Percentiles rank a stretch among this genome's conserved stretches.
phyloP scores from a whole-genome alignment of 2,888 invertebrate species.

The Therioaphis trifolii region DNA sequence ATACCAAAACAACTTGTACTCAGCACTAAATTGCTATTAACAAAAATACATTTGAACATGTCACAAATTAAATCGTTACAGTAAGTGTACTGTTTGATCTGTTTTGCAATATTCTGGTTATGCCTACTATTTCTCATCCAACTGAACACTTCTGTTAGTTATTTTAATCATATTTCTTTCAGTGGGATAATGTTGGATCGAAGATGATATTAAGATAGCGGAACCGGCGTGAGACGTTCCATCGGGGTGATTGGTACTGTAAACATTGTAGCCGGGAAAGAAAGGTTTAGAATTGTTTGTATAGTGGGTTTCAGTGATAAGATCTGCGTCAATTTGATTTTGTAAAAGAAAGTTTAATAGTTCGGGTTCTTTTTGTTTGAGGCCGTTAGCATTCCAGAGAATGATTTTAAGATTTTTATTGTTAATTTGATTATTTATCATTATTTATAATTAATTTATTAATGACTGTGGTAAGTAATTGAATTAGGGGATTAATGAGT shows the following conservation, averaged over 20 bases:
- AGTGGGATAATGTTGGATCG: neutral
- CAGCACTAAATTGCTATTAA: too few relatives aligned
- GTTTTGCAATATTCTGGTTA: too few relatives aligned
- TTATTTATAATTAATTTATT: neutral
- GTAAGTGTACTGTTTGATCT: too few relatives aligned
- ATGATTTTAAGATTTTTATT: neutral
- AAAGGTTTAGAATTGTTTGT: neutral
- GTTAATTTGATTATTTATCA: neutral
- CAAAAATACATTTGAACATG: too few relatives aligned
- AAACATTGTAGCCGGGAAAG: neutral
- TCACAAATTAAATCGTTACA: too few relatives aligned
- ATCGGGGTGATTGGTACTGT: neutral
- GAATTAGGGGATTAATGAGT: conserved; percentile 11
- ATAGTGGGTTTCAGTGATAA: conserved; percentile 7
- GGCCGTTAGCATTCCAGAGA: neutral
- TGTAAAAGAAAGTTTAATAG: conserved; percentile 4
- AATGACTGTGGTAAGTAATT: neutral
- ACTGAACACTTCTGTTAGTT: too few relatives aligned
- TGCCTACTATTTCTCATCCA: too few relatives aligned
- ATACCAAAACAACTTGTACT: too few relatives aligned
- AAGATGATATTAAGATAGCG: neutral
- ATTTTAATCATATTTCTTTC: too few relatives aligned
- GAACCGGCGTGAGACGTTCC: neutral
- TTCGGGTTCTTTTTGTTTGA: neutral
- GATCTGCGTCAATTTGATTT: neutral